phyloP scores from a whole-genome alignment of 2,113 vertebrate genomes.

The Rynchops niger region DNA sequence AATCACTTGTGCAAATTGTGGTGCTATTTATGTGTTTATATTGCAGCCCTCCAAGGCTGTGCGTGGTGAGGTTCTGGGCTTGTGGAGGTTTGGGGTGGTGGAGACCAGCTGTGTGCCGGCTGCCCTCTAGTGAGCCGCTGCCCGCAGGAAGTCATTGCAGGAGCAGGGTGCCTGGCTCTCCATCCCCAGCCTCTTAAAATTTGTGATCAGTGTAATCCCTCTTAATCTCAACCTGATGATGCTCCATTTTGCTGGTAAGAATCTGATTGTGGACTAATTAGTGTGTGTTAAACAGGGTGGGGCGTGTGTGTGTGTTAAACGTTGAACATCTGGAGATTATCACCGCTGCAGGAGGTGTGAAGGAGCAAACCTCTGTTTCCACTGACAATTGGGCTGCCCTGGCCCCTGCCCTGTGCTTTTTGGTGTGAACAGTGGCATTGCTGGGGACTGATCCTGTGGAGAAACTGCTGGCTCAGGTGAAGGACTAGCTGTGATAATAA shows the following conservation, averaged over 20 bases:
- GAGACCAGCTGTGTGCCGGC: background rate
- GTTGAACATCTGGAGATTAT: background rate
- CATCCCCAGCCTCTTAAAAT: accelerated
- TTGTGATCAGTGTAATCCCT: background rate
- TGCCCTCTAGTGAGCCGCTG: conserved; percentile 61
- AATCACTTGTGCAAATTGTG: accelerated
- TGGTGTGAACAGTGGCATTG: background rate
- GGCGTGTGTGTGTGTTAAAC: background rate
- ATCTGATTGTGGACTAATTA: accelerated
- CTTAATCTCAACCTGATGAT: too few species aligned
- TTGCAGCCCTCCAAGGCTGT: background rate
- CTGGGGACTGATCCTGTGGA: too few species aligned
- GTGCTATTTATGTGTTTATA: accelerated
- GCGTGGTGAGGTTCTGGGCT: background rate
- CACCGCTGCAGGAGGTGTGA: accelerated
- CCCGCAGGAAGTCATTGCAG: background rate
- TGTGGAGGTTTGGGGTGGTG: background rate
- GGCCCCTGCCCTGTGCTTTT: background rate
- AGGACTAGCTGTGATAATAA: accelerated
- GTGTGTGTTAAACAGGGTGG: background rate
- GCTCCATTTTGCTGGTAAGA: accelerated
- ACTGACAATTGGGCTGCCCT: background rate
- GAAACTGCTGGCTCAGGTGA: background rate
- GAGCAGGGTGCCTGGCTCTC: accelerated
- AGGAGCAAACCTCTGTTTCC: background rate